Base-by-base conservation (phyloP, 1,140 invertebrate genomes). In the Hylaeus volcanicus region DNA sequence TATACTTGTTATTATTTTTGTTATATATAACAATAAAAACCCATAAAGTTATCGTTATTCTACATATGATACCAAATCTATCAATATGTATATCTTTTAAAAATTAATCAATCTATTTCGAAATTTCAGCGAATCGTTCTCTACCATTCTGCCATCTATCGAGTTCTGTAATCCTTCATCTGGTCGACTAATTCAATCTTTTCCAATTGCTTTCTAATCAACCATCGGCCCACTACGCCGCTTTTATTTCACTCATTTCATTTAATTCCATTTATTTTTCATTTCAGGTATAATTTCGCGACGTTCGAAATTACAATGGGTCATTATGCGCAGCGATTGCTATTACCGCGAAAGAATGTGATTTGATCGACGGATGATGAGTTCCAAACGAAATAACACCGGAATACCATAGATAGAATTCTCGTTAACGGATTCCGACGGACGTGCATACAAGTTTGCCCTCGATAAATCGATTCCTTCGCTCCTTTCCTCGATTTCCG, bases 391-490 rank as follows among this genome's bases (percentile, higher is more conserved):
- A 69, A 69, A 69, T 76, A 69, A 69, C 74, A 55, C 39, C 43
- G 55, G 43, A 76, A 76, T 76, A 69, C 65, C 55, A 69, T 76
- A 69, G 65, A 69, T 48, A 76, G 43, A 76, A 69, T 76, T 76
- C 74, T 76, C 65, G 65, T 68, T 76, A 76, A 76, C 74, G 64
- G 41, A 76, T 76, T 68, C 64, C 74, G 64, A 58, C 60, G 9
- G 9, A 51, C 72, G 64, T 58, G 41, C 64, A 68, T 58, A 68
- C 74, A 66, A 41, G 74, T 39, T 12, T 56, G 53, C 39, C 74
- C 15, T 39, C 65, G 56, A 78, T 78, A 70, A 71, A 71, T 78
- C 75, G 65, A 78, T 78, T 71, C 65, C 56, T 15, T 4, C 75
- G 66, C 56, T 71, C 68, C 66, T 78, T 78, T 61, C 43, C 65